Evolutionary conservation across 2,797 vertebrate genomes (phyloP), one percentile per base, ranked within the genome.

Genomic region (Eulemur albifrons): DNA sequence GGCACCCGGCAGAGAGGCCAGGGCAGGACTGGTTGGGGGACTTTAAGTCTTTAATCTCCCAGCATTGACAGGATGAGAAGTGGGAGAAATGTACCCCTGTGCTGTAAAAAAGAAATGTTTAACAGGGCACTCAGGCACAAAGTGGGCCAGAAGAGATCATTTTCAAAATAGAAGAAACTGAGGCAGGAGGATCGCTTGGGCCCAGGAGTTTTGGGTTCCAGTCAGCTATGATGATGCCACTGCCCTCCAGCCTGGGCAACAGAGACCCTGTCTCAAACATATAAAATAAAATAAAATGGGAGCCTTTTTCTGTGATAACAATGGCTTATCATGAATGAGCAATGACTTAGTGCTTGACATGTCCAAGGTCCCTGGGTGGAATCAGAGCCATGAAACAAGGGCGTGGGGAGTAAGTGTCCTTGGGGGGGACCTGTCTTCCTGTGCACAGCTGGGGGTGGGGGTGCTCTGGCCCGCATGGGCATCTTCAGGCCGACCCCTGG

Each of bases 21-120:
- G 67, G 81, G 65, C 63, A 97, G 87, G 97, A 63, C 63, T 89
- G 72, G 76, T 81, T 63, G 97, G 88, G 95, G 67, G 97, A 96
- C 32, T 88, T 84, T 80, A 94, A 17, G 32, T 73, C 89, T 96
- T 67, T 5, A 87, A 67, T 79, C 77, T 95, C 92, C 82, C 92
- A 96, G 70, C 93, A 86, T 23, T 85, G 48, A 52, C 87, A 97
- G 84, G 86, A 76, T 89, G 94, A 92, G 97, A 97, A 97, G 96
- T 86, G 67, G 79, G 86, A 84, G 88, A 97, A 97, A 98, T 82
- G 87, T 73, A 93, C 96, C 81, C 96, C 97, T 95, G 92, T 90
- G 40, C 27, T 25, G 88, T 75, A 86, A 80, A 81, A 88, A 40
- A 97, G 89, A 97, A 96, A 94, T 12, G 15, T 92, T 88, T 93